These are phyloP conservation scores for Heteractis magnifica DNA, from an alignment of 92 coral and sea anemone species.

Conservation along the genomic window DNA sequence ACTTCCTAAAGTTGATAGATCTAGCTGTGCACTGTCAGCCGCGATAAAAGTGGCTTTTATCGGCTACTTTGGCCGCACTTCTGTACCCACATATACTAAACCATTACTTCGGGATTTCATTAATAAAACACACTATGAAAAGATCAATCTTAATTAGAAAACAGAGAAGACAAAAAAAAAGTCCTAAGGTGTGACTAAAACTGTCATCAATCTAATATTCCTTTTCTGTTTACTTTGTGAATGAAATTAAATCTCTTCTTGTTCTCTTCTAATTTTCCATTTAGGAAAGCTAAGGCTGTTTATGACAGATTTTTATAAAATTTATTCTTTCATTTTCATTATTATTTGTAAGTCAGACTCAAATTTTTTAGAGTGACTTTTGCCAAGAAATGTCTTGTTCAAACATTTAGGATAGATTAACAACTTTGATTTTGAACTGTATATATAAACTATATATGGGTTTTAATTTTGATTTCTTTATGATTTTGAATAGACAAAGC, in stretches of 20 bases:
- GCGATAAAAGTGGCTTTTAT: constrained; percentile 1
- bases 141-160: background rate
- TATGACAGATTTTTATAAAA: background rate
- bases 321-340: background rate
- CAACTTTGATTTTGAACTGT: background rate
- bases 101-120: background rate
- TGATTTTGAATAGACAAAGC: background rate
- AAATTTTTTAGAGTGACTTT: background rate
- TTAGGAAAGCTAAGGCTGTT: background rate
- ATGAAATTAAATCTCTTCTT: background rate
- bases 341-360: background rate
- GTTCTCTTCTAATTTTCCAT: background rate
- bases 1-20: background rate
- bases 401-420: background rate
- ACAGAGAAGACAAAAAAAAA: background rate
- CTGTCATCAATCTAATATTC: background rate
- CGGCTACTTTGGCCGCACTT: background rate
- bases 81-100: background rate
- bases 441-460: background rate
- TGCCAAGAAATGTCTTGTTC: background rate
- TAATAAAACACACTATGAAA: background rate
- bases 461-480: background rate
- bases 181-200: background rate
- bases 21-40: background rate
- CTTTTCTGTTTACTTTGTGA: background rate